Evolutionary conservation across 92 coral and sea anemone genomes (phyloP), one percentile per base, ranked within the genome.

Genomic region (Montipora capitata): DNA sequence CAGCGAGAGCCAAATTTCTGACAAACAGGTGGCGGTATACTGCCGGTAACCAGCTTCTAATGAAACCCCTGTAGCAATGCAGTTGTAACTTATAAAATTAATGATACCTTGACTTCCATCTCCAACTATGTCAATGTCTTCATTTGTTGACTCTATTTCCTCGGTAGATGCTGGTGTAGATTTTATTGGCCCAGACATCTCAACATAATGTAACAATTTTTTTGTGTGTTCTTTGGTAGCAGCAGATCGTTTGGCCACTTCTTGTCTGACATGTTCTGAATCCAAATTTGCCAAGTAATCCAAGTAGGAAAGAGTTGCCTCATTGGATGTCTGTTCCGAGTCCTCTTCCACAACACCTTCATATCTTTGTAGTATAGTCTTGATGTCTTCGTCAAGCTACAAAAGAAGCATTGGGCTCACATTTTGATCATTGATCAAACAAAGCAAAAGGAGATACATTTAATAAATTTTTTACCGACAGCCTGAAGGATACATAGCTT

Each of bases 311-410:
- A 88, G 86, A 1, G 98, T 90, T 4, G 90, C 84, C 74, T 95
- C 98, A 68, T 88, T 94, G 68, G 94, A 85, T 4, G 87, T 91
- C 93, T 89, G 95, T 51, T 95, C 99, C 9, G 94, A 89, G 61
- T 94, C 89, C 57, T 97, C 98, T 40, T 94, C 98, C 51, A 82
- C 93, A 35, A 81, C 79, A 27, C 90, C 93, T 85, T 96, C 98
- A 84, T 94, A 97, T 66, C 99, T 94, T 76, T 95, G 98, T 8
- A 94, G 83, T 78, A 97, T 83, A 43, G 91, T 90, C 66, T 94
- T 92, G 72, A 96, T 92, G 87, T 97, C 98, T 76, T 97, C 98
- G 67, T 97, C 99, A 90, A 97, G 93, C 98, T 97, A 39, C 10
- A 81, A 74, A 72, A 6, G 39, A 59, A 18, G 45, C 58, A 39